A percentile compares a stretch with the other conserved stretches of the same genome.
Evolutionary conservation across 1,140 invertebrate genomes (phyloP).

Genomic region (Cherax destructor): DNA sequence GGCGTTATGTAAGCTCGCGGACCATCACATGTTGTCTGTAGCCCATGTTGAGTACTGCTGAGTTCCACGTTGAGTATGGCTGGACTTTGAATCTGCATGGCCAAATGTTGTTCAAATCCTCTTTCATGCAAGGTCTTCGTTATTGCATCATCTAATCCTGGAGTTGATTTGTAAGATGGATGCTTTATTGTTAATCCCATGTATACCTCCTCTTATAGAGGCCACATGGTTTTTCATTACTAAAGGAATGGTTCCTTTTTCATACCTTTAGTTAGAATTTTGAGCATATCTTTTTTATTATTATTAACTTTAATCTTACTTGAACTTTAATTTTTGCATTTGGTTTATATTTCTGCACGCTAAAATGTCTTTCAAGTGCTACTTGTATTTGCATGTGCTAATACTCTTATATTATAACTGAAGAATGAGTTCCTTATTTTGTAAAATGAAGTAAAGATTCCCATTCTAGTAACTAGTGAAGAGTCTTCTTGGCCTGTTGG

Average conservation of each 20-base stretch:
- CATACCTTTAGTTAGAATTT: not conserved
- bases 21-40: constrained; percentile 24
- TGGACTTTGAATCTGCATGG: not conserved
- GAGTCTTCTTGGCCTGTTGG: no score
- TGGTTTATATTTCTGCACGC: not conserved
- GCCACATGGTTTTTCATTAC: not conserved
- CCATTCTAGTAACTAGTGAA: not conserved
- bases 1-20: constrained; percentile 64
- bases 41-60: not conserved
- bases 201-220: not conserved
- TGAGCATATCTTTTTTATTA: not conserved
- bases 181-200: not conserved
- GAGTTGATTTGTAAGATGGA: not conserved
- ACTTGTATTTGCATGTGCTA: not conserved
- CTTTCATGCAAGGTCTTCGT: not conserved
- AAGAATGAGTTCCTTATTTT: not conserved
- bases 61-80: not conserved
- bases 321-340: not conserved
- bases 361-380: not conserved
- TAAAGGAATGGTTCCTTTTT: not conserved
- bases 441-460: not conserved
- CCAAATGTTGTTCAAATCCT: not conserved
- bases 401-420: not conserved
- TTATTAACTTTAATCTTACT: not conserved
- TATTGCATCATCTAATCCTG: not conserved